phyloP scores from a whole-genome alignment of 2,797 vertebrate genomes.

The Oophaga sylvatica region DNA sequence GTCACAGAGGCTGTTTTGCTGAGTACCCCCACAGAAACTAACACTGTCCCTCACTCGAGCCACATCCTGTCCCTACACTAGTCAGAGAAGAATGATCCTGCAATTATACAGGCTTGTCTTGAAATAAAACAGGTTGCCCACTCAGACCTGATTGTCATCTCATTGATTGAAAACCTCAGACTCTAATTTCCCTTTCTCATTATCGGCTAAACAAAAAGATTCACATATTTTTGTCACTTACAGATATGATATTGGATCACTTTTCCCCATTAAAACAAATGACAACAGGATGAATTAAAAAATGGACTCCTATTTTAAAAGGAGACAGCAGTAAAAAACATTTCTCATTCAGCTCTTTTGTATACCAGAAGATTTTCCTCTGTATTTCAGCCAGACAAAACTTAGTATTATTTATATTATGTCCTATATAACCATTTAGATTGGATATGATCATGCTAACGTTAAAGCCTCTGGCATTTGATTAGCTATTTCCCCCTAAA shows the following conservation, averaged over 20 bases:
- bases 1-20: too few species aligned
- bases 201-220: too few species aligned
- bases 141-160: too few species aligned
- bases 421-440: slow-evolving; percentile 31
- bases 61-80: too few species aligned
- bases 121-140: too few species aligned
- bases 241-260: background rate
- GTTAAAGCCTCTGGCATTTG: slow-evolving; percentile 49
- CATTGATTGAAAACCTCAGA: too few species aligned
- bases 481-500: slow-evolving; percentile 48
- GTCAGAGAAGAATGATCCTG: too few species aligned
- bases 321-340: background rate
- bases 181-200: too few species aligned
- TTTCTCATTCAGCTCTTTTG: slow-evolving; percentile 11
- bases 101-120: too few species aligned
- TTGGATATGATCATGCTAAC: slow-evolving; percentile 42
- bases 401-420: slow-evolving; percentile 36
- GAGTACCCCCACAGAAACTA: too few species aligned
- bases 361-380: background rate
- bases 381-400: background rate
- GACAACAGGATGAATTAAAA: background rate
- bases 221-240: too few species aligned
- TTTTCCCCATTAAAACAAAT: background rate
- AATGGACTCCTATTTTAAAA: background rate
- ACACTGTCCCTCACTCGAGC: too few species aligned